Evolutionary conservation across 2,113 vertebrate species (phyloP).

Genomic region (Cettia cetti): DNA sequence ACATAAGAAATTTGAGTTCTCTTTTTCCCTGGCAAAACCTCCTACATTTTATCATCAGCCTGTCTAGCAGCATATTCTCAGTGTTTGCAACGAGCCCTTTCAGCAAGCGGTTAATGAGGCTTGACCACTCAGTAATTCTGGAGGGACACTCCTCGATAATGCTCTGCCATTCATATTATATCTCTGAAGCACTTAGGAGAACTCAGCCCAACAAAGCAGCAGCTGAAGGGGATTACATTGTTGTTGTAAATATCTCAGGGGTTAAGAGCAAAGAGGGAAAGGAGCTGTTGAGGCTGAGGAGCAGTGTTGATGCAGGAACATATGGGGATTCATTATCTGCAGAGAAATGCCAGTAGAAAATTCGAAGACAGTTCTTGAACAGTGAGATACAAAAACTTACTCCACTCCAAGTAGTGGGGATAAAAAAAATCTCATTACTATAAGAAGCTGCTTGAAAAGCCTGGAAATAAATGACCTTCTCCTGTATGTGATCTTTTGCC

Average conservation of each 20-base stretch:
- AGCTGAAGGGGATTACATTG: not conserved
- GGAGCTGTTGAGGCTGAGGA: not conserved
- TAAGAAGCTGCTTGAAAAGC: not conserved
- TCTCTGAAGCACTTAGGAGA: not conserved
- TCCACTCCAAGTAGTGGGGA: not conserved
- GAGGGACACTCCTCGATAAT: not conserved
- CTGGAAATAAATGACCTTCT: not conserved
- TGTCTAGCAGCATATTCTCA: not conserved
- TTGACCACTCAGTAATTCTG: not conserved
- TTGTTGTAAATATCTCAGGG: not conserved
- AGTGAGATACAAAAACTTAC: not conserved
- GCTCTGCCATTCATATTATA: not conserved
- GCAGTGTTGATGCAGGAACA: not conserved
- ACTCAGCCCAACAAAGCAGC: not conserved
- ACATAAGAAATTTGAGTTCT: not conserved
- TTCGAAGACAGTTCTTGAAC: not conserved
- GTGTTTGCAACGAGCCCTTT: not conserved
- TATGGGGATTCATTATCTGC: not conserved
- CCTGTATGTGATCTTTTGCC: not conserved
- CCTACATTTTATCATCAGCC: not conserved
- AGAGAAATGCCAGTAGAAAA: slow-evolving; percentile 10
- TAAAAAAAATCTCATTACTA: not conserved
- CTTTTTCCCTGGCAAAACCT: not conserved
- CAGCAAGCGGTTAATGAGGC: not conserved
- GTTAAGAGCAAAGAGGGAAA: slow-evolving; percentile 6